Evolutionary conservation across 2,888 invertebrate species (phyloP).

Genomic region (Aspidiotus rigidus): DNA sequence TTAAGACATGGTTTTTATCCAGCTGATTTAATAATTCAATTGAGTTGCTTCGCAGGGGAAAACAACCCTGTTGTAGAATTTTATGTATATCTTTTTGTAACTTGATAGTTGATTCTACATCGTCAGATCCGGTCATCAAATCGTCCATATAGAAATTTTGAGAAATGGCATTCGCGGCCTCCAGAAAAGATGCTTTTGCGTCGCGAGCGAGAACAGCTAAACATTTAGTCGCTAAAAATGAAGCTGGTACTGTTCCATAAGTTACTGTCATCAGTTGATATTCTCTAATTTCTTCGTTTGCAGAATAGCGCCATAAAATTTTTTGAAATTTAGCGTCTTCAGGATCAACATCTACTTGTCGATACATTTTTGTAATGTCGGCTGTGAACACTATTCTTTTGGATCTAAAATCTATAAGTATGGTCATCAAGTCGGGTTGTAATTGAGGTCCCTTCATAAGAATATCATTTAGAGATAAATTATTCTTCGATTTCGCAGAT

Average conservation of each 20-base stretch:
- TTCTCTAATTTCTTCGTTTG: slow-evolving; percentile 1
- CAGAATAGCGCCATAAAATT: slow-evolving; percentile 42
- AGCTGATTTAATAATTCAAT: background rate
- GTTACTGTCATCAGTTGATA: slow-evolving; percentile 41
- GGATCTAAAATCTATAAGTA: slow-evolving; percentile 39
- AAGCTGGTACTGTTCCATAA: slow-evolving; percentile 37
- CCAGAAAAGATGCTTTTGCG: slow-evolving; percentile 24
- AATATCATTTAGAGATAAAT: slow-evolving; percentile 41
- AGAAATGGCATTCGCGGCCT: slow-evolving; percentile 35
- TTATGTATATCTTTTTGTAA: background rate
- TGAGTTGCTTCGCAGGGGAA: slow-evolving; percentile 37
- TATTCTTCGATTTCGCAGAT: slow-evolving; percentile 35
- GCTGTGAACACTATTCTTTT: slow-evolving; percentile 40
- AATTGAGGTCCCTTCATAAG: slow-evolving; percentile 40
- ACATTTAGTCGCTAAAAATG: slow-evolving; percentile 39
- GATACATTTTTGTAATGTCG: slow-evolving; percentile 43
- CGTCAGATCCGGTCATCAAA: slow-evolving; percentile 36
- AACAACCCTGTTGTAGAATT: slow-evolving; percentile 18
- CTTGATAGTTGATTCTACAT: slow-evolving; percentile 34
- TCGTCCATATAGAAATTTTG: slow-evolving; percentile 41
- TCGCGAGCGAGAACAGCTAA: slow-evolving; percentile 39
- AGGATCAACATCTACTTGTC: slow-evolving; percentile 39
- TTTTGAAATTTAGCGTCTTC: slow-evolving; percentile 40
- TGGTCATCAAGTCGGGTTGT: slow-evolving; percentile 40
- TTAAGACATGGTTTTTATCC: background rate